Conservation (phyloP, 1,140 invertebrate species). For the Drosophila setifemur region DNA sequence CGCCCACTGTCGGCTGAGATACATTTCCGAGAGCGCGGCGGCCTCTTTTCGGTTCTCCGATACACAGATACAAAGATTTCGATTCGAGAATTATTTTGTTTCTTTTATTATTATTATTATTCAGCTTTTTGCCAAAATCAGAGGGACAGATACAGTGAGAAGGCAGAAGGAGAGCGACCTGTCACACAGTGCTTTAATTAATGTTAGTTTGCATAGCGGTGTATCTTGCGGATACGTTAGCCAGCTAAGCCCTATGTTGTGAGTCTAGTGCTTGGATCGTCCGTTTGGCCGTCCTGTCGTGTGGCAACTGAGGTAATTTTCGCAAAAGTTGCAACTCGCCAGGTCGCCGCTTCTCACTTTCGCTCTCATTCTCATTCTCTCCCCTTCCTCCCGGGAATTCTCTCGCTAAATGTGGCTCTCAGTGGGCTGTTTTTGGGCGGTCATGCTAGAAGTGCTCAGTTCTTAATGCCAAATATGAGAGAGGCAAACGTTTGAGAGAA, state of each 20-base stretch:
- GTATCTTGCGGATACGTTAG: constrained; percentile 36
- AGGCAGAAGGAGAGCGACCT: neutral
- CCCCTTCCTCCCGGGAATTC: neutral
- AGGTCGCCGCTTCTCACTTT: constrained; percentile 1
- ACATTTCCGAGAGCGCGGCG: constrained; percentile 50
- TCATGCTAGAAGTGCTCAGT: no score
- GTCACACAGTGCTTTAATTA: constrained; percentile 61
- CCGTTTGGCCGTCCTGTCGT: constrained; percentile 68
- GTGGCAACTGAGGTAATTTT: constrained; percentile 61
- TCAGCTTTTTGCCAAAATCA: constrained; percentile 50
- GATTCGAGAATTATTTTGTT: constrained; percentile 46
- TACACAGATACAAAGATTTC: constrained; percentile 65
- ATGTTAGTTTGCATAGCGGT: constrained; percentile 36
- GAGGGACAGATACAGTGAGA: constrained; percentile 8
- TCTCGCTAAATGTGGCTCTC: no score
- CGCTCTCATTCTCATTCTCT: constrained; percentile 4
- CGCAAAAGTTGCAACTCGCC: constrained; percentile 30
- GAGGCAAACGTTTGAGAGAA: constrained; percentile 5
- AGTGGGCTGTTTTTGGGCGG: constrained; percentile 1
- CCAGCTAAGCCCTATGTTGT: neutral
- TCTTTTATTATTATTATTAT: constrained; percentile 17
- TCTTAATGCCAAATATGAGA: no score
- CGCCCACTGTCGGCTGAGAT: constrained; percentile 58
- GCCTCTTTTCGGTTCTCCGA: constrained; percentile 52
- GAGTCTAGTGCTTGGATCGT: constrained; percentile 20